phyloP scores from a whole-genome alignment of 2,888 invertebrate genomes.

The Sepiola atlantica region DNA sequence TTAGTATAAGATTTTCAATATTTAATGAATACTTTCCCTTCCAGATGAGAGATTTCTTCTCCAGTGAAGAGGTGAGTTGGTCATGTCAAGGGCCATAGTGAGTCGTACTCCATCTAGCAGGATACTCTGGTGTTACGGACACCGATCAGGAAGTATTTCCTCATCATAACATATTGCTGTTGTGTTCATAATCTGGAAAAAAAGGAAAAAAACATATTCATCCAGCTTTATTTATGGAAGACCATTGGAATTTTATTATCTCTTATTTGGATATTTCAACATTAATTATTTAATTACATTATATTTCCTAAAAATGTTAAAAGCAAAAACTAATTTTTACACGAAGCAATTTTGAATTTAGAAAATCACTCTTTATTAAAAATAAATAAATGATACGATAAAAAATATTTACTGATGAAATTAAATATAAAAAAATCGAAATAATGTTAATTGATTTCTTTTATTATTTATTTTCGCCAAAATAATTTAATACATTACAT shows the following conservation, averaged over 20 bases:
- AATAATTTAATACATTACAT: neutral
- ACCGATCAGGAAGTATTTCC: constrained; percentile 46
- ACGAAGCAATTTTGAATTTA: neutral
- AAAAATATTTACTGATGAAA: neutral
- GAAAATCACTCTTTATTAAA: neutral
- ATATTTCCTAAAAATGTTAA: neutral
- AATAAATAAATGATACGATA: neutral
- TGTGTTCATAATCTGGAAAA: constrained; percentile 40
- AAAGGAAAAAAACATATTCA: neutral
- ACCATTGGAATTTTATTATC: constrained; percentile 3
- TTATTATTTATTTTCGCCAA: neutral
- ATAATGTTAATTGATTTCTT: neutral
- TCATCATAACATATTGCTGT: constrained; percentile 46
- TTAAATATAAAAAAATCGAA: constrained; percentile 14
- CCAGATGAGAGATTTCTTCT: constrained; percentile 65
- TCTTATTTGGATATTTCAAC: neutral
- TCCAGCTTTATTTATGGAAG: constrained; percentile 34
- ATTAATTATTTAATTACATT: neutral
- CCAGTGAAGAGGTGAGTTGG: constrained; percentile 61
- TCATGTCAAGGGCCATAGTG: constrained; percentile 47
- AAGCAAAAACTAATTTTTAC: neutral
- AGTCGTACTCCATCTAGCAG: constrained; percentile 34
- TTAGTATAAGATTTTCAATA: constrained; percentile 39
- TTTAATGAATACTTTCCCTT: constrained; percentile 51
- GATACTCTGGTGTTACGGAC: constrained; percentile 59